Evolutionary conservation across 2,113 vertebrate species (phyloP).

Genomic region (Aphyosemion australe): DNA sequence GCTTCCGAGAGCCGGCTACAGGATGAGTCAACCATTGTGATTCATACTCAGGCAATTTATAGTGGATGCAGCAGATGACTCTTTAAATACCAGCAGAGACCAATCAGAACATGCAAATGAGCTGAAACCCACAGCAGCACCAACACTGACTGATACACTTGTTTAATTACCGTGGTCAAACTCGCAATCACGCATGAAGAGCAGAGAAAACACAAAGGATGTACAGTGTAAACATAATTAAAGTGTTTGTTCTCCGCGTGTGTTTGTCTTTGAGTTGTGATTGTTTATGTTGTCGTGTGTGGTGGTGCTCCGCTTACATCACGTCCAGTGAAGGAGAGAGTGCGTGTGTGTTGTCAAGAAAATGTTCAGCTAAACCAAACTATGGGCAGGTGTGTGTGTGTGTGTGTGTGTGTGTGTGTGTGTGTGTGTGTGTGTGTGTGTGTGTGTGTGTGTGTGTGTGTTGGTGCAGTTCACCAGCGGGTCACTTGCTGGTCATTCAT

Average conservation of each 20-base stretch:
- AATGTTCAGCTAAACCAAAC: slow-evolving; percentile 6
- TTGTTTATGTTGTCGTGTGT: slow-evolving; percentile 22
- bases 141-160: slow-evolving; percentile 13
- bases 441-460: neutral
- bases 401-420: slow-evolving; percentile 10
- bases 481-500: slow-evolving; percentile 66
- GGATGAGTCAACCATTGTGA: slow-evolving; percentile 57
- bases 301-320: slow-evolving; percentile 27
- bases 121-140: slow-evolving; percentile 16
- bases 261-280: slow-evolving; percentile 6
- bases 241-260: slow-evolving; percentile 8
- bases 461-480: slow-evolving; percentile 48
- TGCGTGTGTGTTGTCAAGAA: slow-evolving; percentile 4
- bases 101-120: slow-evolving; percentile 24
- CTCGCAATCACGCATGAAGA: slow-evolving; percentile 6
- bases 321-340: slow-evolving; percentile 12
- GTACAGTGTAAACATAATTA: neutral
- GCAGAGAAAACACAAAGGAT: slow-evolving; percentile 5
- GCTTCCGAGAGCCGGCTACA: slow-evolving; percentile 20
- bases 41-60: slow-evolving; percentile 54
- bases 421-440: slow-evolving; percentile 19
- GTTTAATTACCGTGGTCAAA: slow-evolving; percentile 38
- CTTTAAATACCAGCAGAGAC: slow-evolving; percentile 37
- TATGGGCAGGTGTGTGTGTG: slow-evolving; percentile 9
- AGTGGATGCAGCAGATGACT: slow-evolving; percentile 22